Percentiles rank a stretch among this genome's conserved stretches.
Evolutionary conservation across 2,888 invertebrate species (phyloP).

Genomic region (Hartigia nigra): DNA sequence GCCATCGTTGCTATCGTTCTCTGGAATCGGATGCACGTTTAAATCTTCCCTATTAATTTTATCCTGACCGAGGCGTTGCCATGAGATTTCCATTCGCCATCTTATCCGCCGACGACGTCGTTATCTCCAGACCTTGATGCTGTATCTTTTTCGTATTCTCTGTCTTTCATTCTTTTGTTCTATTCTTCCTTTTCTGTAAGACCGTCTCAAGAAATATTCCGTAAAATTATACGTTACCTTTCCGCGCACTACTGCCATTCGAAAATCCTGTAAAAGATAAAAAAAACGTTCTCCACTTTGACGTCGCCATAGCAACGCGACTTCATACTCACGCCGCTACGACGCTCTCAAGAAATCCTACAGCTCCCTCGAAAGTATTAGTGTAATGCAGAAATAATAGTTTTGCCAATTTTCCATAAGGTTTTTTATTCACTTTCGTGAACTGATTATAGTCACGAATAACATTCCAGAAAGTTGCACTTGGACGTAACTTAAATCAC

Average conservation of each 20-base stretch:
- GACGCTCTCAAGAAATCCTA: neutral
- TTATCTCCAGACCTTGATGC: neutral
- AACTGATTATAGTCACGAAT: slow-evolving; percentile 42
- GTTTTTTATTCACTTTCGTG: slow-evolving; percentile 17
- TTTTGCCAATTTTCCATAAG: neutral
- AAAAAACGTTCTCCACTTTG: neutral
- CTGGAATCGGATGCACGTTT: slow-evolving; percentile 51
- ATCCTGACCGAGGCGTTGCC: slow-evolving; percentile 45
- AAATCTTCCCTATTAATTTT: slow-evolving; percentile 54
- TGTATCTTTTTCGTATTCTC: neutral
- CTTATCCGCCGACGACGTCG: neutral
- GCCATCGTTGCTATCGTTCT: slow-evolving; percentile 51
- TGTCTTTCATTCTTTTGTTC: neutral
- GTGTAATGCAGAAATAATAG: neutral
- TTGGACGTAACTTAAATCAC: neutral
- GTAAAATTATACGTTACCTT: neutral
- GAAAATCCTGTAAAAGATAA: neutral
- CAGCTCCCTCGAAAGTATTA: neutral
- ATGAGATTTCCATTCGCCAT: neutral
- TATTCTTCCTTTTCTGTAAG: neutral
- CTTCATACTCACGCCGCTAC: neutral
- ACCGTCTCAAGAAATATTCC: neutral
- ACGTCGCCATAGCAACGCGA: neutral
- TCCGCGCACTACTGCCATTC: neutral
- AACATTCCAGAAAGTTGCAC: slow-evolving; percentile 19